phyloP scores from a whole-genome alignment of 2,113 vertebrate genomes.

The Rhea pennata region DNA sequence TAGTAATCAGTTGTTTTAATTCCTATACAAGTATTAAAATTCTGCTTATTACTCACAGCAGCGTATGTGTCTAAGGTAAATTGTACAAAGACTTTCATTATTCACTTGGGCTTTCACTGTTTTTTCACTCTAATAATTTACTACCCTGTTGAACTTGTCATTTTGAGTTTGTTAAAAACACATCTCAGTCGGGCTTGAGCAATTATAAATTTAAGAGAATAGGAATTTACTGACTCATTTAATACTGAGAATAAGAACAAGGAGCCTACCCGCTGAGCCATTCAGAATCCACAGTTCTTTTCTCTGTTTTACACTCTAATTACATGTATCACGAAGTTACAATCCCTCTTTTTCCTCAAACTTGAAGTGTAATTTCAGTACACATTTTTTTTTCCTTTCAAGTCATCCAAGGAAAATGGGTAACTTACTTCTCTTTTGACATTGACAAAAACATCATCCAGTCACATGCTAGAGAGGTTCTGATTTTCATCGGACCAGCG shows the following conservation, averaged over 20 bases:
- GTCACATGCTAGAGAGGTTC: neutral
- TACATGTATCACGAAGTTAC: neutral
- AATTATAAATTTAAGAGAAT: conserved; percentile 16
- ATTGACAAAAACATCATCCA: neutral
- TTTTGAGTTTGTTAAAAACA: conserved; percentile 8
- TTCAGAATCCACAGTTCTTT: neutral
- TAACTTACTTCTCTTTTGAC: neutral
- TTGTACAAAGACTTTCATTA: neutral
- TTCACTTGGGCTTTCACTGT: neutral
- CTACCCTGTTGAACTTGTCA: neutral
- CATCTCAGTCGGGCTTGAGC: neutral
- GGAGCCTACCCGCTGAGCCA: neutral
- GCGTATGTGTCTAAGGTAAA: conserved; percentile 14
- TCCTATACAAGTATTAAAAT: conserved; percentile 1
- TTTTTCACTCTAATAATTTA: neutral
- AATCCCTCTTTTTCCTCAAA: neutral
- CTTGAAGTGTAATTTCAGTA: neutral
- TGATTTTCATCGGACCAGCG: neutral
- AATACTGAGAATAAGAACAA: neutral
- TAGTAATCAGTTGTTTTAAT: conserved; percentile 12
- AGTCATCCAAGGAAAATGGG: neutral
- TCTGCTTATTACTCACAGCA: conserved; percentile 21
- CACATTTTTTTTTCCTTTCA: neutral
- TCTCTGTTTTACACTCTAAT: neutral
- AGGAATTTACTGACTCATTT: conserved; percentile 27